Base-by-base conservation (phyloP, 2,888 invertebrate species). In the Polymixis flavicincta region DNA sequence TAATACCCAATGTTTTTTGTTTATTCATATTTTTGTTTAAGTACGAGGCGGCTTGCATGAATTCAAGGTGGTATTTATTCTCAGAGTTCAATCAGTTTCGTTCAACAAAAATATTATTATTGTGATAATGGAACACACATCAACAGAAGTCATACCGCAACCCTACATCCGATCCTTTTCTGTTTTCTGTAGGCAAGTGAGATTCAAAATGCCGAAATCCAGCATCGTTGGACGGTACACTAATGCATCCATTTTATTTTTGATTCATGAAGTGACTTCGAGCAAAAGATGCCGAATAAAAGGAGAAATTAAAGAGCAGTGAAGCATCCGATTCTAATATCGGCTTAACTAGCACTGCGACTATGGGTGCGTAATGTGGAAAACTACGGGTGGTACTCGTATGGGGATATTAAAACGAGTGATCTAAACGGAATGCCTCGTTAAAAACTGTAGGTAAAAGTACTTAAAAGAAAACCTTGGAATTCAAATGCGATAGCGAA, bases 401-500 rank as follows among this genome's bases (percentile, higher is more conserved):
- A 48, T 22, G 22, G 8, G 4, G 13, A 28, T 64, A 28, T 64
- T 64, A 17, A 32, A 50, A 66, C 52, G 32, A 32, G n/a, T 52
- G 32, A 50, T 32, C 11, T 50, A 50, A 32, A 11, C 52, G 2
- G 11, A 32, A 52, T 17, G 0, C 32, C 11, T 66, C 17, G 6
- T 50, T 50, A 50, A 50, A 50, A 65, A 65, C 32, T 50, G 0
- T 45, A 19, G 19, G 9, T n/a, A 32, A n/a, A 28, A 28, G 22
- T 42, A 28, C 3, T 50, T 17, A 73, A 64, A 59, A 42, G 1
- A 37, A 50, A 73, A 28, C 32, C 42, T 59, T 72, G 57, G 22
- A 25, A 48, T 55, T 11, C 25, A 71, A 70, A 71, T 59, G n/a
- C 22, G 22, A 55, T 72, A 22, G 57, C 48, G 11, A 57, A 72